Percentiles rank a stretch among this genome's conserved stretches.
Conservation (phyloP, 2,888 invertebrate species). For the Peribatodes rhomboidaria region DNA sequence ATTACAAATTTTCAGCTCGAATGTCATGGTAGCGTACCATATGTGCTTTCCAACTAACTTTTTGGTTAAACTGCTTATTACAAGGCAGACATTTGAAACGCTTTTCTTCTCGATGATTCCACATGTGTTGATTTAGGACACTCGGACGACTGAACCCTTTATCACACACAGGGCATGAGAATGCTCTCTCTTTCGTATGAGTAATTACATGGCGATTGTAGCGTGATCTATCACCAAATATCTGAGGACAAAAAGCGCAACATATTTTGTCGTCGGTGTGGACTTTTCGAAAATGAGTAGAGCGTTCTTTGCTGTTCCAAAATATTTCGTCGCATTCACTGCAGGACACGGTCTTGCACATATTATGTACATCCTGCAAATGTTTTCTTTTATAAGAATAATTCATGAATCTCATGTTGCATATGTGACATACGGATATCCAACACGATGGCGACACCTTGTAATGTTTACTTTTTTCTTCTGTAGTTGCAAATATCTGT, state of each 20-base stretch:
- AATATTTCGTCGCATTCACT: constrained; percentile 37
- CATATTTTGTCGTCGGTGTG: constrained; percentile 32
- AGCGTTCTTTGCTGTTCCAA: constrained; percentile 19
- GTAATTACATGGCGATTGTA: constrained; percentile 34
- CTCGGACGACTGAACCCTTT: constrained; percentile 37
- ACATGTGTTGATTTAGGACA: constrained; percentile 51
- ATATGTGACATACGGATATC: constrained; percentile 39
- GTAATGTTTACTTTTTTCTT: constrained; percentile 35
- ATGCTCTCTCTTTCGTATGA: constrained; percentile 42
- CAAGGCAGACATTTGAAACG: constrained; percentile 50
- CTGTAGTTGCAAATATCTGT: constrained; percentile 27
- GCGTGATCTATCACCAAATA: constrained; percentile 29
- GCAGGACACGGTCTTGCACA: constrained; percentile 18
- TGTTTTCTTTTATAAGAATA: constrained; percentile 35
- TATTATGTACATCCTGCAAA: constrained; percentile 49
- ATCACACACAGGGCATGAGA: constrained; percentile 37
- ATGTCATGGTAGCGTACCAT: constrained; percentile 47
- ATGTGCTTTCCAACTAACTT: constrained; percentile 53
- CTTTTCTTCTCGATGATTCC: constrained; percentile 50
- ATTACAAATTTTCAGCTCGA: background rate
- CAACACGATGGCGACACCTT: constrained; percentile 35
- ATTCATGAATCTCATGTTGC: constrained; percentile 40
- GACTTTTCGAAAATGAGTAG: constrained; percentile 31
- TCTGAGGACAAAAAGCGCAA: constrained; percentile 37
- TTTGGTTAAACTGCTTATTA: constrained; percentile 52